These are phyloP conservation scores for Zaprionus obscuricornis DNA, from an alignment of 2,888 invertebrate genomes.

Conservation along the genomic window DNA sequence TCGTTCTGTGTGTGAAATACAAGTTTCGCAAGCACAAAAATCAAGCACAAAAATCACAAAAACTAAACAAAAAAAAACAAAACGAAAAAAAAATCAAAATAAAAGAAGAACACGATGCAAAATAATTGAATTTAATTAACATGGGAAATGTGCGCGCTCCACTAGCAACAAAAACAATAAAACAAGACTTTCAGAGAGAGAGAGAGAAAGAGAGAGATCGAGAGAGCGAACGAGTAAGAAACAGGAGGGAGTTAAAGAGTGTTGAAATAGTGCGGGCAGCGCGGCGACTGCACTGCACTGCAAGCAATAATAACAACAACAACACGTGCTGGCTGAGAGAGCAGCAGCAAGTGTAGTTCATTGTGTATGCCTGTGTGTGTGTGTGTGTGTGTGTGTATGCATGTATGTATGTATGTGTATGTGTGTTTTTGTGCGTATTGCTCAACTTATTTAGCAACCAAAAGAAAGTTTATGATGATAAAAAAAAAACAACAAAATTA, in stretches of 20 bases:
- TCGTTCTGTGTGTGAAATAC: constrained; percentile 16
- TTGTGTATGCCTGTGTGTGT: constrained; percentile 13
- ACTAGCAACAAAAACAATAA: constrained; percentile 24
- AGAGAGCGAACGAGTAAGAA: constrained; percentile 14
- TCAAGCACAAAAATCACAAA: background rate
- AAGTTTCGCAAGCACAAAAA: constrained; percentile 34
- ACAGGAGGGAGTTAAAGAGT: too few relatives aligned
- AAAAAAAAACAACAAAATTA: too few relatives aligned
- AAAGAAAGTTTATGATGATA: too few relatives aligned
- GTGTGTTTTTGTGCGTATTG: too few relatives aligned
- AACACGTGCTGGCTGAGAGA: too few relatives aligned
- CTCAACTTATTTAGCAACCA: too few relatives aligned
- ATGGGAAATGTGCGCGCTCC: constrained; percentile 57
- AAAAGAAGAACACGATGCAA: constrained; percentile 42
- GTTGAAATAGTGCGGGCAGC: too few relatives aligned
- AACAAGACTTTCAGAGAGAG: constrained; percentile 3
- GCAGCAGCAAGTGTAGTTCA: constrained; percentile 19
- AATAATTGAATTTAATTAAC: constrained; percentile 69
- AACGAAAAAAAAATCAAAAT: constrained; percentile 1
- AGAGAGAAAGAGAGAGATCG: constrained; percentile 8
- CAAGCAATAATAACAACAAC: too few relatives aligned
- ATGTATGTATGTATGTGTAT: constrained; percentile 8
- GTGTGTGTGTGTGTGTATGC: background rate
- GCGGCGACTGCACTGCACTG: too few relatives aligned
- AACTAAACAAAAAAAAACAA: background rate